These are phyloP conservation scores for Strigops habroptila DNA, from an alignment of 2,113 vertebrate genomes.

Conservation along the genomic window DNA sequence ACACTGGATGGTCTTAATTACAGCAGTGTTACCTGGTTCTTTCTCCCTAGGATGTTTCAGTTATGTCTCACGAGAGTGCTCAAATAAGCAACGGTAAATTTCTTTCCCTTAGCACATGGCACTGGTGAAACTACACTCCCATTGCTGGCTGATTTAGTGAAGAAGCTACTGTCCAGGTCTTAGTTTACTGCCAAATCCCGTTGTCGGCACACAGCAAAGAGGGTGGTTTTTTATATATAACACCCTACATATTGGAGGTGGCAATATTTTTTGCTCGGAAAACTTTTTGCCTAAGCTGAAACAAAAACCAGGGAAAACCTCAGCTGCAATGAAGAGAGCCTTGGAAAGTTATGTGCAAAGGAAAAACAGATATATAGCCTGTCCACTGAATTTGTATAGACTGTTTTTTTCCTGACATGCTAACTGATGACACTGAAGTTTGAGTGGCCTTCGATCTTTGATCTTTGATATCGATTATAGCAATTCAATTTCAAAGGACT, in stretches of 20 bases:
- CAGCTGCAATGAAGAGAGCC: not conserved
- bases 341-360: not conserved
- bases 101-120: not conserved
- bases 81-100: not conserved
- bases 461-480: slow-evolving; percentile 4
- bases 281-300: not conserved
- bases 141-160: not conserved
- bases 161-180: not conserved
- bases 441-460: slow-evolving; percentile 25
- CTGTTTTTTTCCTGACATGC: not conserved
- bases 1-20: not conserved
- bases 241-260: not conserved
- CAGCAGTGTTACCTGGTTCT: not conserved
- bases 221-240: not conserved
- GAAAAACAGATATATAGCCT: not conserved
- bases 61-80: not conserved
- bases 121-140: not conserved
- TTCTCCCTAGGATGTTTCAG: not conserved
- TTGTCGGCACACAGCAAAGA: not conserved
- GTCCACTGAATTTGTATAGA: not conserved
- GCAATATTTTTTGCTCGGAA: not conserved
- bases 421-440: not conserved
- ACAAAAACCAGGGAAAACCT: not conserved
- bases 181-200: not conserved
- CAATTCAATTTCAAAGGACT: not conserved